Conservation (phyloP, 2,888 invertebrate species). For the Oscheius sp. region DNA sequence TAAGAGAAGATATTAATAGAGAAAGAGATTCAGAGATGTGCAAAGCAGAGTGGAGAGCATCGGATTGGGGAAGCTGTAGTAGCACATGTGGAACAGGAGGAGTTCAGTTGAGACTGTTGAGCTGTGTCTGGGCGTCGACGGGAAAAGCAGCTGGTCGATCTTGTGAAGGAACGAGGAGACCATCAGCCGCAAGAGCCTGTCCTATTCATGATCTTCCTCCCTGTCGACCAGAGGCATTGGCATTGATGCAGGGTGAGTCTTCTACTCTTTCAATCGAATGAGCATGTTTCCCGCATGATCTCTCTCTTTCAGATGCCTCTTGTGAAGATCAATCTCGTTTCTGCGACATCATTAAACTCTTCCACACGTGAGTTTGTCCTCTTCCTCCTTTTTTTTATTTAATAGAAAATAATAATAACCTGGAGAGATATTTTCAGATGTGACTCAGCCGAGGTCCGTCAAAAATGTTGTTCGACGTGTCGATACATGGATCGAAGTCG, state of each 20-base stretch:
- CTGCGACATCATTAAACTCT: constrained; percentile 68
- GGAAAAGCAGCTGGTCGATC: constrained; percentile 85
- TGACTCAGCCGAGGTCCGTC: constrained; percentile 58
- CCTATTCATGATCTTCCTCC: constrained; percentile 50
- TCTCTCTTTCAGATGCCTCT: constrained; percentile 40
- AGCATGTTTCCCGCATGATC: not conserved
- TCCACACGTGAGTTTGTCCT: constrained; percentile 61
- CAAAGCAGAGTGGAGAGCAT: constrained; percentile 86
- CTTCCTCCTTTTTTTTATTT: not conserved
- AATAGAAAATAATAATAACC: not conserved
- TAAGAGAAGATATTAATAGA: constrained; percentile 35
- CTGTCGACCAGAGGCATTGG: constrained; percentile 44
- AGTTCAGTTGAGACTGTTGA: constrained; percentile 82
- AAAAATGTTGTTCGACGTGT: constrained; percentile 62
- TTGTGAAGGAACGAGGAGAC: constrained; percentile 74
- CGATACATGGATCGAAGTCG: constrained; percentile 45
- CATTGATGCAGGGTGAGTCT: constrained; percentile 40
- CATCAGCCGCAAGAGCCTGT: constrained; percentile 64
- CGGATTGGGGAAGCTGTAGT: constrained; percentile 90
- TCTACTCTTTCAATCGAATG: not conserved
- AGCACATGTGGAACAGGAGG: constrained; percentile 85
- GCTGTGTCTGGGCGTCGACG: constrained; percentile 90
- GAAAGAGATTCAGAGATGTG: constrained; percentile 54
- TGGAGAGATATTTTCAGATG: constrained; percentile 53
- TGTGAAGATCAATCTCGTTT: constrained; percentile 67